These are phyloP conservation scores for Charaxes varanes DNA, from an alignment of 1,140 invertebrate genomes.

Conservation along the genomic window DNA sequence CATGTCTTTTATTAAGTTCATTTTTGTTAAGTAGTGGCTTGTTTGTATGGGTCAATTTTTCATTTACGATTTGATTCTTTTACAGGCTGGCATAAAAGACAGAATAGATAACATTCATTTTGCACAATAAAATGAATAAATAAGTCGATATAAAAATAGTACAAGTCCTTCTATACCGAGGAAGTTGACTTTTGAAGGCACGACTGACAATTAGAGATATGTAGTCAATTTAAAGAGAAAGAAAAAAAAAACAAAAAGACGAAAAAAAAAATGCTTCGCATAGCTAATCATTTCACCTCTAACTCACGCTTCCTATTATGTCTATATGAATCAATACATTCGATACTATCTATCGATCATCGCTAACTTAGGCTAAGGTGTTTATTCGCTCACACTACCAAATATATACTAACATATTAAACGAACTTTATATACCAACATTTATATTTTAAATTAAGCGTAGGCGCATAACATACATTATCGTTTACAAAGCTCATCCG, in stretches of 20 bases:
- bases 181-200: constrained; percentile 14
- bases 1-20: too few species aligned
- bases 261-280: constrained; percentile 16
- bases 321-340: too few species aligned
- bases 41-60: constrained; percentile 19
- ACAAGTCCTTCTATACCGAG: constrained; percentile 5
- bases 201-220: constrained; percentile 14
- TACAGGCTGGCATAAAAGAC: constrained; percentile 25
- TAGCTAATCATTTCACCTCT: constrained; percentile 15
- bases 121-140: constrained; percentile 15
- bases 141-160: constrained; percentile 7
- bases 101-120: constrained; percentile 17
- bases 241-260: constrained; percentile 6
- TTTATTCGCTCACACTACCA: constrained; percentile 15
- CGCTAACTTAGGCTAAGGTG: constrained; percentile 15
- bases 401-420: constrained; percentile 13
- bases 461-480: constrained; percentile 18
- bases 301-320: constrained; percentile 19
- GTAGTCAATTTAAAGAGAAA: constrained; percentile 6
- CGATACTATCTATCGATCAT: too few species aligned
- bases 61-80: constrained; percentile 22
- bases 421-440: too few species aligned
- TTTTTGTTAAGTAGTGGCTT: too few species aligned
- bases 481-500: constrained; percentile 52
- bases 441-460: too few species aligned